Evolutionary conservation across 2,888 invertebrate genomes (phyloP).

Genomic region (Argyresthia albistria): DNA sequence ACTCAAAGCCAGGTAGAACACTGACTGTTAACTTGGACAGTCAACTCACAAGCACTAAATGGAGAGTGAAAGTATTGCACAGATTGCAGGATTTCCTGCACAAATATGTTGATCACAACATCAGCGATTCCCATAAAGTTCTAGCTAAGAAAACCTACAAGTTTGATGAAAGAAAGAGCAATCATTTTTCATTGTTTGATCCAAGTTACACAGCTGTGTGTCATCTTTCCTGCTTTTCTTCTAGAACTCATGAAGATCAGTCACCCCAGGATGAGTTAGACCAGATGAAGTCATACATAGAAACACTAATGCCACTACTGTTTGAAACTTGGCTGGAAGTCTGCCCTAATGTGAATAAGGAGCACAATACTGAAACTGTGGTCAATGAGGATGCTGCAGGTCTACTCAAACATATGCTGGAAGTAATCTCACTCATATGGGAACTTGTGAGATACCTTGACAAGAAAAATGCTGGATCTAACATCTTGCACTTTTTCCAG

Average conservation of each 20-base stretch:
- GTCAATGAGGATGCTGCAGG: conserved; percentile 75
- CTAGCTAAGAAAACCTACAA: conserved; percentile 18
- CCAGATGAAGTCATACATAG: conserved; percentile 74
- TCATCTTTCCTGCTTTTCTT: conserved; percentile 49
- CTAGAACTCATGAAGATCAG: conserved; percentile 35
- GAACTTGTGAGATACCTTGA: conserved; percentile 42
- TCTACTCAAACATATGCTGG: conserved; percentile 75
- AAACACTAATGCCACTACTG: conserved; percentile 81
- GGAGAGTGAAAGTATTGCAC: conserved; percentile 83
- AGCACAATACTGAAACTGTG: conserved; percentile 54
- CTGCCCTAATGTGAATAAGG: conserved; percentile 59
- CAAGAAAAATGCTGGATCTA: conserved; percentile 37
- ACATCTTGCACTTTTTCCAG: conserved; percentile 62
- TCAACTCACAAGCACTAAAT: conserved; percentile 82
- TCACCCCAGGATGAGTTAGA: conserved; percentile 47
- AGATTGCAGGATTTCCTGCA: conserved; percentile 73
- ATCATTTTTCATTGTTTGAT: conserved; percentile 41
- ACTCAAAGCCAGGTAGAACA: conserved; percentile 77
- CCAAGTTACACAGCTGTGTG: conserved; percentile 40
- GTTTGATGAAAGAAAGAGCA: conserved; percentile 33
- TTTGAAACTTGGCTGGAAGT: conserved; percentile 90
- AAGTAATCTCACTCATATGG: conserved; percentile 76
- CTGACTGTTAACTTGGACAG: conserved; percentile 79
- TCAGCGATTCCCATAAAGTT: conserved; percentile 19
- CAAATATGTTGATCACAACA: conserved; percentile 40